Evolutionary conservation across 2,113 vertebrate species (phyloP).

Genomic region (Nibea albiflora): DNA sequence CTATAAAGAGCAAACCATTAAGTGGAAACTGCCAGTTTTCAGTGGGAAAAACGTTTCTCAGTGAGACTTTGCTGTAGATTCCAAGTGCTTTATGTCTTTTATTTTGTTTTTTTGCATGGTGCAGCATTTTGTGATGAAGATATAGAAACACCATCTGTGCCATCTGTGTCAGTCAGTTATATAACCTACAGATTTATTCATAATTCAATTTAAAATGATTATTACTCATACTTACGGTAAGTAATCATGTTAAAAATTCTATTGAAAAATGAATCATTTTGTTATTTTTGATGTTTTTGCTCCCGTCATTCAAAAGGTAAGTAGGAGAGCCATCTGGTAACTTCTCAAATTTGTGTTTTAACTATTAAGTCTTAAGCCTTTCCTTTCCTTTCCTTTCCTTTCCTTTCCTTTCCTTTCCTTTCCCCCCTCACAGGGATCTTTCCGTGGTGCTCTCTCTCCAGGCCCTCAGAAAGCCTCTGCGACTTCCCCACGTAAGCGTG

Average conservation of each 20-base stretch:
- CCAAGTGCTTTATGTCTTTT: no score
- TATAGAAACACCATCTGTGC: background rate
- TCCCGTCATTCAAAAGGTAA: background rate
- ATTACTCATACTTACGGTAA: background rate
- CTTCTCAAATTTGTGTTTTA: background rate
- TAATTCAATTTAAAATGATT: background rate
- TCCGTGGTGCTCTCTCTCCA: slow-evolving; percentile 86
- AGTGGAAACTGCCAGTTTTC: background rate
- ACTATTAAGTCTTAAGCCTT: no score
- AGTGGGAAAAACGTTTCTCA: background rate
- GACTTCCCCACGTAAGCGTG: slow-evolving; percentile 87
- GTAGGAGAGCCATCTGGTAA: background rate
- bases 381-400: background rate
- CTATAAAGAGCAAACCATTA: background rate
- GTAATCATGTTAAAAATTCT: background rate
- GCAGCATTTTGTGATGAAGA: background rate
- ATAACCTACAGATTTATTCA: background rate
- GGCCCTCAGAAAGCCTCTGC: slow-evolving; percentile 89
- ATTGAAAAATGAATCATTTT: background rate
- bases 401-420: background rate
- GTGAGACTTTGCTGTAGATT: background rate
- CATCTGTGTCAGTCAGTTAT: no score
- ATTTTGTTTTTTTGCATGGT: no score
- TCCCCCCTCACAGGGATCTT: slow-evolving; percentile 79
- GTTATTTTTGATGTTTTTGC: background rate